A percentile compares a stretch with the other conserved stretches of the same genome.
These are phyloP conservation scores for Casuarius casuarius DNA, from an alignment of 2,113 vertebrate species.

Conservation along the genomic window DNA sequence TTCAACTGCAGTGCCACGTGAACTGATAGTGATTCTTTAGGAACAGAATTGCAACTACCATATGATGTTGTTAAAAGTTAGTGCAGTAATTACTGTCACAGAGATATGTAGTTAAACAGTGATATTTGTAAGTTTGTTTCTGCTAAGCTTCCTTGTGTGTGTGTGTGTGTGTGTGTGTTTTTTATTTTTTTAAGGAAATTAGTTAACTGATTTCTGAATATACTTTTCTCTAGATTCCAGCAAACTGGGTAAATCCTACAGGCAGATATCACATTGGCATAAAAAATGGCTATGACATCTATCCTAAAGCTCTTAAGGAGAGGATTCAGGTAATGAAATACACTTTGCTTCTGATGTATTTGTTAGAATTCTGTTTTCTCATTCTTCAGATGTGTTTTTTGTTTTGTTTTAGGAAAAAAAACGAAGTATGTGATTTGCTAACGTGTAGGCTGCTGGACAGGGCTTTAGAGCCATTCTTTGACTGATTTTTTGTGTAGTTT, in stretches of 20 bases:
- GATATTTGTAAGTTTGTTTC: not conserved
- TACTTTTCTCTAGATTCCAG: slow-evolving; percentile 83
- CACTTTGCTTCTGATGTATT: not conserved
- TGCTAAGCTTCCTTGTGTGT: not conserved
- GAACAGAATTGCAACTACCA: not conserved
- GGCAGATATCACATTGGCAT: slow-evolving; percentile 94
- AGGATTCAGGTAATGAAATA: slow-evolving; percentile 89
- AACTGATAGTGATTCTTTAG: not conserved
- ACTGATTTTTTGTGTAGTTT: not conserved
- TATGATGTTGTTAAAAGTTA: not conserved
- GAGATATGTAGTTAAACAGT: not conserved
- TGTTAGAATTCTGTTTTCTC: not conserved
- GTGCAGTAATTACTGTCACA: not conserved
- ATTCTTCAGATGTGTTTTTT: not conserved
- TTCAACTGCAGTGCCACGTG: not conserved
- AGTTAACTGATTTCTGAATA: slow-evolving; percentile 1
- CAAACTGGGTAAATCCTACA: slow-evolving; percentile 91
- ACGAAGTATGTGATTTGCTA: not conserved
- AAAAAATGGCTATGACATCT: slow-evolving; percentile 98
- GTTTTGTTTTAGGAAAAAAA: not conserved
- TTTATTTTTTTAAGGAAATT: not conserved
- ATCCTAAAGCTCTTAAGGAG: slow-evolving; percentile 96
- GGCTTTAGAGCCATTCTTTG: not conserved
- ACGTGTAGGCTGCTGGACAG: not conserved
- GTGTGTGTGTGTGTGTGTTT: not conserved